Conservation (phyloP, 2,113 vertebrate species). For the Serinus canaria region DNA sequence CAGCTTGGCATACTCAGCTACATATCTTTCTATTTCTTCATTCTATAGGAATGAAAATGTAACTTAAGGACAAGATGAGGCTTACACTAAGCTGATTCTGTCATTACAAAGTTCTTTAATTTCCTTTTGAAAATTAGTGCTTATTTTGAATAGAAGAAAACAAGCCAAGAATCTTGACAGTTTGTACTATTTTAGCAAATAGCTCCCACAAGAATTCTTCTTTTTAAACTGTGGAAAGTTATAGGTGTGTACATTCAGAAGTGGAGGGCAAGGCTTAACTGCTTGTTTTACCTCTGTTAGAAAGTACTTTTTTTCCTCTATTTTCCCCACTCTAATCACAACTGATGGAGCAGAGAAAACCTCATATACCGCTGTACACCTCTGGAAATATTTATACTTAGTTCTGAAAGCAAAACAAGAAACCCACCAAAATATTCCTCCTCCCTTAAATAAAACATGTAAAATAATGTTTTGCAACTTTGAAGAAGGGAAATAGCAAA, state of each 20-base stretch:
- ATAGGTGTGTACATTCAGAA: neutral
- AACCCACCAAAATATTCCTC: neutral
- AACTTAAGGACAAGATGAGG: slow-evolving; percentile 29
- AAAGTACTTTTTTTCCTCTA: neutral
- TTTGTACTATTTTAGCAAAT: neutral
- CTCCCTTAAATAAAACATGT: neutral
- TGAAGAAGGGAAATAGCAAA: neutral
- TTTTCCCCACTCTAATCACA: fast-evolving
- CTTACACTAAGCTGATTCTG: neutral
- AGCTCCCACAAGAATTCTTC: neutral
- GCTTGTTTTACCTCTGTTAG: neutral
- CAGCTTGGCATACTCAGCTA: neutral
- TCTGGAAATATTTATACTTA: neutral
- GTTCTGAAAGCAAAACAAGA: neutral
- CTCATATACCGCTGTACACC: neutral
- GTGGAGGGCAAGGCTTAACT: neutral
- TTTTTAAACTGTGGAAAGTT: neutral
- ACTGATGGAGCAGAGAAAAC: neutral
- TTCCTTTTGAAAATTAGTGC: neutral
- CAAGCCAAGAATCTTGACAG: neutral
- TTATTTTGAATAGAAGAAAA: neutral
- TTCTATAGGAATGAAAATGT: slow-evolving; percentile 2
- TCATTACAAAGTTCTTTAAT: neutral
- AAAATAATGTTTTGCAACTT: neutral
- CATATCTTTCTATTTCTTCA: slow-evolving; percentile 22